Conservation (phyloP, 53 echinoderm and acorn worm genomes). For the Paracentrotus lividus region DNA sequence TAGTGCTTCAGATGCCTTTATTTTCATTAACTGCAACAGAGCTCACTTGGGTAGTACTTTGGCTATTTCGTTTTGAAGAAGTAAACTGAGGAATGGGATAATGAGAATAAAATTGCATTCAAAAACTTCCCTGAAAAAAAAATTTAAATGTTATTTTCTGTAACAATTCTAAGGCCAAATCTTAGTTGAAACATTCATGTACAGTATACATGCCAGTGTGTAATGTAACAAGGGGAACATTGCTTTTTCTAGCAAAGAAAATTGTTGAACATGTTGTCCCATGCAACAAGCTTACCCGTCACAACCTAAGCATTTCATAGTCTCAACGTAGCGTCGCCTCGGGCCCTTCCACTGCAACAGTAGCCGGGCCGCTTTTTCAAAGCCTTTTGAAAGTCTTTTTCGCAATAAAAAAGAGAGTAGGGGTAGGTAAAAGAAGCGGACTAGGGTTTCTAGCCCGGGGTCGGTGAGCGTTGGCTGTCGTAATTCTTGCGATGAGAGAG, state of each 20-base stretch:
- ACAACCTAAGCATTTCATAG: constrained; percentile 12
- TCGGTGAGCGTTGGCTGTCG: constrained; percentile 58
- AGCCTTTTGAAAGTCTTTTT: constrained; percentile 56
- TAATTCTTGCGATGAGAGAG: constrained; percentile 68
- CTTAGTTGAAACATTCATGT: too few species aligned
- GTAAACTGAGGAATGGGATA: too few species aligned
- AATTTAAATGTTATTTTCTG: too few species aligned
- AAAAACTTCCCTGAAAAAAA: too few species aligned
- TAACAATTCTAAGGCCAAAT: too few species aligned
- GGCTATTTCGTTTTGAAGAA: too few species aligned
- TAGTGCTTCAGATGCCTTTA: too few species aligned
- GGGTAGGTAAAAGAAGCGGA: constrained; percentile 67
- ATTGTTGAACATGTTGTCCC: constrained; percentile 45
- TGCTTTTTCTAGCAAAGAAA: constrained; percentile 36
- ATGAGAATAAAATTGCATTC: too few species aligned
- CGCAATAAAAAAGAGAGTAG: constrained; percentile 63
- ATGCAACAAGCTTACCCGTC: constrained; percentile 1
- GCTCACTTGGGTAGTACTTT: too few species aligned
- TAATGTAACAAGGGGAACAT: constrained; percentile 7
- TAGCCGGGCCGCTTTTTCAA: constrained; percentile 54
- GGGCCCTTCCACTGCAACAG: constrained; percentile 50
- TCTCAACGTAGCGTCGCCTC: not conserved
- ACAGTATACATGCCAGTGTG: too few species aligned
- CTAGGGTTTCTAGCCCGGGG: constrained; percentile 62
- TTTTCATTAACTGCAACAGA: too few species aligned